Percentiles rank a stretch among this genome's conserved stretches.
phyloP scores from a whole-genome alignment of 2,888 invertebrate genomes.

The Venusia cambrica region DNA sequence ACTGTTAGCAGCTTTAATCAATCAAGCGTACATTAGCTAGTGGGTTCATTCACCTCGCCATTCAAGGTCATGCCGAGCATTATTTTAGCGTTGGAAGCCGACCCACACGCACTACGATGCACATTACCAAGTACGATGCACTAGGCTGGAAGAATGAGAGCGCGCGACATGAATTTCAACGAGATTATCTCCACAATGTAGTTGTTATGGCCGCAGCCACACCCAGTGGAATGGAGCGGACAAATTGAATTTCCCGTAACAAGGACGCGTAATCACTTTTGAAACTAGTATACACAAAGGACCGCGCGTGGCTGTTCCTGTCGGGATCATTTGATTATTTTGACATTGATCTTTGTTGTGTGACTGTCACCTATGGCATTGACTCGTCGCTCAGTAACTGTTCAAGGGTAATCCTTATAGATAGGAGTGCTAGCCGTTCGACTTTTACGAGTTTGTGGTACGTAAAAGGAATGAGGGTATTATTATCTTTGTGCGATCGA shows the following conservation, averaged over 20 bases:
- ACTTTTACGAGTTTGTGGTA: too few relatives aligned
- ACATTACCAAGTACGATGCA: slow-evolving; percentile 71
- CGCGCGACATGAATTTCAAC: slow-evolving; percentile 71
- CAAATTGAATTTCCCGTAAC: slow-evolving; percentile 63
- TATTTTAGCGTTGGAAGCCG: slow-evolving; percentile 59
- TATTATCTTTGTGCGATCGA: too few relatives aligned
- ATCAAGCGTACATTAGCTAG: slow-evolving; percentile 57
- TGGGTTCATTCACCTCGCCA: slow-evolving; percentile 63
- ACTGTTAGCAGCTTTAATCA: slow-evolving; percentile 52
- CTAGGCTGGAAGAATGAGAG: slow-evolving; percentile 69
- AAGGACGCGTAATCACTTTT: slow-evolving; percentile 48
- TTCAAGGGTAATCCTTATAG: too few relatives aligned
- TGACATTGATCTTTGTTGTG: slow-evolving; percentile 21
- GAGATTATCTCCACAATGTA: slow-evolving; percentile 50
- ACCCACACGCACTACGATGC: slow-evolving; percentile 64
- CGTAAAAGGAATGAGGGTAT: too few relatives aligned
- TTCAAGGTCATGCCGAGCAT: slow-evolving; percentile 60
- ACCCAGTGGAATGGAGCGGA: slow-evolving; percentile 51
- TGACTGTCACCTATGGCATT: too few relatives aligned
- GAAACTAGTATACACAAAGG: slow-evolving; percentile 45
- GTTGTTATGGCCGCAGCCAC: slow-evolving; percentile 62
- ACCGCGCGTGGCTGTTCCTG: slow-evolving; percentile 11
- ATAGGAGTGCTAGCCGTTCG: too few relatives aligned
- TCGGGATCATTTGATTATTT: slow-evolving; percentile 25
- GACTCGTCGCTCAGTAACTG: too few relatives aligned